Base-by-base conservation (phyloP, 2,113 vertebrate species). In the Rafetus swinhoei region DNA sequence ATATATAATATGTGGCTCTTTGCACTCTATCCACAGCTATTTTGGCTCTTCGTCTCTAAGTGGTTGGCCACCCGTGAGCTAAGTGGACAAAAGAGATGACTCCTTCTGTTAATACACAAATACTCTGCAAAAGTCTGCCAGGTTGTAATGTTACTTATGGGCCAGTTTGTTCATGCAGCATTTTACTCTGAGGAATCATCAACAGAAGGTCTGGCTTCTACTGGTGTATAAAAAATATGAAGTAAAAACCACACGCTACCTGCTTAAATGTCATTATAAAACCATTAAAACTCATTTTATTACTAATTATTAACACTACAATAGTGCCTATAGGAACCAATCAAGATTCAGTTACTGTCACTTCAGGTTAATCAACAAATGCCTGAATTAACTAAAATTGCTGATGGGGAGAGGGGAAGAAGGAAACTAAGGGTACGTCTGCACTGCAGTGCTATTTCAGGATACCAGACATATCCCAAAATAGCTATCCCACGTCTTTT, bases 181-280 rank as follows among this genome's bases (percentile, higher is more conserved):
- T 87, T 95, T 92, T 86, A 87, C 79, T 81, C 56, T 32, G 50
- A 92, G 92, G 93, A 91, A 97, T 91, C 95, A 96, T 60, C 86
- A 82, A 86, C 21, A 88, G 85, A 87, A 93, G 9, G n/a, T 19
- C 89, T 84, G 35, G 86, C 72, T 59, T 88, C 93, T 91, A 95
- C 87, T 92, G 59, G n/a, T 87, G 89, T 91, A 76, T 25, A 72
- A 84, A 45, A 97, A 96, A 96, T 35, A 35, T 62, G 86, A 95
- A 85, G 91, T 90, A 85, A 93, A 96, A 90, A 39, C 25, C 87
- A 57, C 54, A 85, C 86, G 91, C 57, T 79, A 76, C 53, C 35
- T 56, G 72, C 55, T 69, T 77, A 35, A 90, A 96, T 90, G 45
- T 90, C 57, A 21, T 80, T 65, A 72, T 55, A 91, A 57, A 82